Conservation (phyloP, 92 coral and sea anemone species). For the Palythoa caribaeorum region DNA sequence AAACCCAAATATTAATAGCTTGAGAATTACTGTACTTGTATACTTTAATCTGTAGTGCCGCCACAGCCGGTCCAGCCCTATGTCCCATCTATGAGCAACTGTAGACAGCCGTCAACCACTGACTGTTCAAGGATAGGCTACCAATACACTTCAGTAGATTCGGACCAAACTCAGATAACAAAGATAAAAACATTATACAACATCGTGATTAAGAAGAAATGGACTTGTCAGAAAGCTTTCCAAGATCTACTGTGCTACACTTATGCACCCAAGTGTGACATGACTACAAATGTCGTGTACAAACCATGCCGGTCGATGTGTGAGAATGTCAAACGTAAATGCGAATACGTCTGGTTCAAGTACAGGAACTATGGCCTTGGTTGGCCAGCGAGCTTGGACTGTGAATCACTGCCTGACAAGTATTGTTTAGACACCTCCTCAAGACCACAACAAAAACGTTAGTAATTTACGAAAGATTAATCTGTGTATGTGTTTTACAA, state of each 20-base stretch:
- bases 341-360: constrained; percentile 36
- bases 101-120: constrained; percentile 10
- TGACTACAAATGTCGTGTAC: constrained; percentile 19
- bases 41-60: background rate
- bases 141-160: constrained; percentile 24
- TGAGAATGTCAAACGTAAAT: constrained; percentile 21
- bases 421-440: constrained; percentile 15
- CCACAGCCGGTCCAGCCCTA: constrained; percentile 3
- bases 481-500: background rate
- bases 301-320: constrained; percentile 25
- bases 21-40: background rate
- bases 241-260: constrained; percentile 1
- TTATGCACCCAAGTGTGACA: constrained; percentile 32
- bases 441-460: background rate
- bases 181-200: constrained; percentile 16
- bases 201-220: background rate
- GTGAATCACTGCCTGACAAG: constrained; percentile 40
- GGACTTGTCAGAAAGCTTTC: constrained; percentile 3
- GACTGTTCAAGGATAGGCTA: constrained; percentile 28
- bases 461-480: background rate
- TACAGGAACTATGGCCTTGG: constrained; percentile 41
- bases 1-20: background rate
- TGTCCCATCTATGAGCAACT: constrained; percentile 10
- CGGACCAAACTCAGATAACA: constrained; percentile 33
- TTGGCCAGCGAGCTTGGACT: constrained; percentile 42